Conservation (phyloP, 1,140 invertebrate species). For the Nasonia vitripennis region DNA sequence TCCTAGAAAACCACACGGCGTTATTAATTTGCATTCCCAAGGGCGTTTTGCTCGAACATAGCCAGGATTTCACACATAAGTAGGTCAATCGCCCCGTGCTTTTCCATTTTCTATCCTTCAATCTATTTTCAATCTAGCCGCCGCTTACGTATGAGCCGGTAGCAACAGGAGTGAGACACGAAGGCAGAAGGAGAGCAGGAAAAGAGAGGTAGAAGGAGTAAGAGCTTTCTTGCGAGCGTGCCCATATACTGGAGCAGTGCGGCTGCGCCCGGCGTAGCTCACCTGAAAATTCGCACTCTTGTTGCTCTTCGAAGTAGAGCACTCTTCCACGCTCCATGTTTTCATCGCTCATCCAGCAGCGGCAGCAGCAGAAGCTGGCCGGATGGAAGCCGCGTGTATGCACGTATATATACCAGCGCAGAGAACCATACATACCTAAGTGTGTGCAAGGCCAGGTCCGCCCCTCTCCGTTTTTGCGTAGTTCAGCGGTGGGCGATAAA, state of each 20-base stretch:
- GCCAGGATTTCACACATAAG: too few species aligned
- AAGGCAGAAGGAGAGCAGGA: neutral
- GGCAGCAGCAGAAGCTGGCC: neutral
- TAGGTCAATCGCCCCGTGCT: too few species aligned
- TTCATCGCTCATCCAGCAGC: slow-evolving; percentile 41
- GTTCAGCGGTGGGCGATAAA: slow-evolving; percentile 56
- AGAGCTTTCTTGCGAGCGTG: neutral
- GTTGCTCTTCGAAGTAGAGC: slow-evolving; percentile 31
- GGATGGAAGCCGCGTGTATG: neutral
- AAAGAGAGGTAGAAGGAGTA: neutral
- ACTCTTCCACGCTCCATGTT: slow-evolving; percentile 35
- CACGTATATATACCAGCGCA: neutral
- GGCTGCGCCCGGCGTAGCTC: neutral
- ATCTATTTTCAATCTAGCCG: neutral
- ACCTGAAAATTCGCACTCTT: slow-evolving; percentile 42
- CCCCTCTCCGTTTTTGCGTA: slow-evolving; percentile 51
- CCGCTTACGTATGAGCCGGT: neutral
- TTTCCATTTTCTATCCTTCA: neutral
- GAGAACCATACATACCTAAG: neutral
- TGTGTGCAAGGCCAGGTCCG: neutral
- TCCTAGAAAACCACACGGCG: neutral
- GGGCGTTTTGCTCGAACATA: too few species aligned
- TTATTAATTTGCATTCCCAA: neutral
- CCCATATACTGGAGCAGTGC: neutral
- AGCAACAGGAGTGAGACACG: neutral